phyloP scores from a whole-genome alignment of 2,888 invertebrate species.

The Platycnemis pennipes region DNA sequence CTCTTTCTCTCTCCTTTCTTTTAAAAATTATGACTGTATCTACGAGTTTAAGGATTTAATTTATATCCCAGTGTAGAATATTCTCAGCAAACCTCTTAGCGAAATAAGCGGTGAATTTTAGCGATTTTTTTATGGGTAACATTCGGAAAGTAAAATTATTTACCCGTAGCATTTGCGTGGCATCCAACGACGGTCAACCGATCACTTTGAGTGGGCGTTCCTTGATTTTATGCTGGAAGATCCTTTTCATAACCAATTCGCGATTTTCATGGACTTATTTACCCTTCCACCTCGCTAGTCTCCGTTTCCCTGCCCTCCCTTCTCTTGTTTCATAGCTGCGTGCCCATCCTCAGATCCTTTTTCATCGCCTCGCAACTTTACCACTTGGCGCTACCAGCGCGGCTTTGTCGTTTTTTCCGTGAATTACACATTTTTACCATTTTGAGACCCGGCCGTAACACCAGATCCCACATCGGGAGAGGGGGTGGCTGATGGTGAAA shows the following conservation, averaged over 20 bases:
- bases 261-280: neutral
- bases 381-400: neutral
- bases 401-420: neutral
- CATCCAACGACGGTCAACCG: neutral
- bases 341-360: neutral
- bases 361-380: neutral
- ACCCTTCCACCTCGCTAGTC: neutral
- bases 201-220: neutral
- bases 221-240: neutral
- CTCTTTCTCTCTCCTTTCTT: too few relatives aligned
- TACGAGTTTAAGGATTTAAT: too few relatives aligned
- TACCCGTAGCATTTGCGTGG: neutral
- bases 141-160: neutral
- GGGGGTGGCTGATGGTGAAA: neutral
- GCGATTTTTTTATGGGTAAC: neutral
- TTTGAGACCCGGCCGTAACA: neutral
- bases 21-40: too few relatives aligned
- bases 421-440: constrained; percentile 7
- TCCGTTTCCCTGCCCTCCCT: neutral
- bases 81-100: too few relatives aligned
- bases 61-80: too few relatives aligned
- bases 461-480: neutral
- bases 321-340: neutral
- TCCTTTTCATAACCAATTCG: neutral
- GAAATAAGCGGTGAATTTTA: neutral